Base-by-base conservation (phyloP, 2,113 vertebrate species). In the Passer montanus region DNA sequence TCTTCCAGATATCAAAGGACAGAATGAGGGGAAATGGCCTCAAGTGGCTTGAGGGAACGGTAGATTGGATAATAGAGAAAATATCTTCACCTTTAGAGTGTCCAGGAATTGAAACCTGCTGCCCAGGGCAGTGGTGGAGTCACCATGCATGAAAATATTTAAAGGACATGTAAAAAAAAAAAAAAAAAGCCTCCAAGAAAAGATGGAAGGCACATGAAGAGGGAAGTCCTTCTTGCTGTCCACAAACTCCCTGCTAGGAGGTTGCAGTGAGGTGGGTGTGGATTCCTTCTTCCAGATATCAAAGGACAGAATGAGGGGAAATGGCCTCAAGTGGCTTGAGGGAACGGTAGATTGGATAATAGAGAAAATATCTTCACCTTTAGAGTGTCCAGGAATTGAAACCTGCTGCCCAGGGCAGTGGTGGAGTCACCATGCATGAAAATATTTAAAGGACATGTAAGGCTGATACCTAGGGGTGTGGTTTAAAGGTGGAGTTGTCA, bases 231-330 rank as follows among this genome's bases (percentile, higher is more conserved):
- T 11, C 28, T 37, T 1, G 0, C 7, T 68, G 8, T n/a, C 14
- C 37, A 23, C 10, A 52, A 0, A 0, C 18, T 72, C 7, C 18
- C 6, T 35, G 15, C 19, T 2, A 24, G 16, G 15, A 63, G 9
- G 6, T 5, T 30, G 33, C 5, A 23, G 16, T 0, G 3, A 47
- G 9, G 7, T 37, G 4, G 8, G 5, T 0, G 1, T 22, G 2
- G 0, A 8, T 13, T 41, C 37, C 12, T 79, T 49, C 12, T 76
- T 50, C 35, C 4, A 44, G 13, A 6, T 22, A 20, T 43, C 6
- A 19, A 31, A 28, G 1, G 3, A 49, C 1, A 79, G 13, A 30
- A 31, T 4, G 11, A 86, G 30, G 31, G 5, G 8, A 68, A 73
- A 52, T 3, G 5, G 7, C 9, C 27, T 59, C 6, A 59, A 9